A percentile compares a stretch with the other conserved stretches of the same genome.
These are phyloP conservation scores for Coranthus polyacanthus DNA, from an alignment of 2,797 vertebrate species.

Conservation along the genomic window DNA sequence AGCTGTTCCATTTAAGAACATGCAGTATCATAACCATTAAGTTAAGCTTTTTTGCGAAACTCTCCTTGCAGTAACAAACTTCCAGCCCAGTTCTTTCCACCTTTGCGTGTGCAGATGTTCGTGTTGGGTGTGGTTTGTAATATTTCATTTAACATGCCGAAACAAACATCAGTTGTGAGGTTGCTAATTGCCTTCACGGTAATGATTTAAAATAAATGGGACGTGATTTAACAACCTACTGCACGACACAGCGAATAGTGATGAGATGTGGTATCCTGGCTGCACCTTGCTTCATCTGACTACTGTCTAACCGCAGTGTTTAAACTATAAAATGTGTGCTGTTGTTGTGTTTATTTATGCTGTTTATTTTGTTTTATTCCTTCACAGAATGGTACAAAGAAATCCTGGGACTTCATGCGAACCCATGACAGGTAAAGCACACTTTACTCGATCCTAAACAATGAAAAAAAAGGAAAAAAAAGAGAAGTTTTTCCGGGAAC, in stretches of 20 bases:
- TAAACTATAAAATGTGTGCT: neutral
- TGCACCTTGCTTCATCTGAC: neutral
- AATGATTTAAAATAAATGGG: conserved; percentile 17
- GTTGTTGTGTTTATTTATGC: conserved; percentile 22
- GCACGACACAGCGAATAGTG: neutral
- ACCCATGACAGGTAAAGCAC: conserved; percentile 91
- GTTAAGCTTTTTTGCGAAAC: too few species aligned
- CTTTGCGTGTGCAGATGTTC: conserved; percentile 35
- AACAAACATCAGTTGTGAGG: conserved; percentile 4
- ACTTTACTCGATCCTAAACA: neutral
- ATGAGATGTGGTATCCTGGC: neutral
- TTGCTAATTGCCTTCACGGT: conserved; percentile 12
- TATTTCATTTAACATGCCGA: conserved; percentile 16
- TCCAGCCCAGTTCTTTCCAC: neutral
- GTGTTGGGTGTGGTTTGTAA: conserved; percentile 11
- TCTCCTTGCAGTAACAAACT: conserved; percentile 3
- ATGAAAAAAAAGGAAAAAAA: too few species aligned
- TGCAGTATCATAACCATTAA: too few species aligned
- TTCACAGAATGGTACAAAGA: conserved; percentile 91
- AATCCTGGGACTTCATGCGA: conserved; percentile 94
- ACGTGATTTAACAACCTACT: conserved; percentile 12
- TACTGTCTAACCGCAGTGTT: neutral
- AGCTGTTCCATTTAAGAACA: too few species aligned
- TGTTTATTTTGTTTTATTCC: conserved; percentile 53
- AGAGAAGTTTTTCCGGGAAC: conserved; percentile 10